Evolutionary conservation across 1,140 invertebrate species (phyloP).

Genomic region (Paralvinella palmiformis): DNA sequence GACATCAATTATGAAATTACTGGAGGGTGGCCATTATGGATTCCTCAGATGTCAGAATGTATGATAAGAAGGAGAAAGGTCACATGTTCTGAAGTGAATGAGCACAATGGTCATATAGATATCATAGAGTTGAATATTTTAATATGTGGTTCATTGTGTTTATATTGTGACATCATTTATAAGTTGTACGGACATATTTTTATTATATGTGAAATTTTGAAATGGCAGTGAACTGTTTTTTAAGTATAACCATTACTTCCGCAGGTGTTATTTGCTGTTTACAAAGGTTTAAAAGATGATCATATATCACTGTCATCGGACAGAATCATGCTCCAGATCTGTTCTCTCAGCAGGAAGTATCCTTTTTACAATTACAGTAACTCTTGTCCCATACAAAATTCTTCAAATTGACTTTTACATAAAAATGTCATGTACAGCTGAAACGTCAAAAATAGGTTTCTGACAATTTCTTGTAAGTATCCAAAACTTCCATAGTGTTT

Average conservation of each 20-base stretch:
- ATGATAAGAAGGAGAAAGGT: too few species aligned
- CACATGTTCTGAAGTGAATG: constrained; percentile 1
- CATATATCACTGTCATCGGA: constrained; percentile 33
- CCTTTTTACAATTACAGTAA: too few species aligned
- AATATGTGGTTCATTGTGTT: too few species aligned
- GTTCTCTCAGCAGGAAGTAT: constrained; percentile 52
- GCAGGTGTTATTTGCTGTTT: constrained; percentile 41
- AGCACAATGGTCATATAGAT: constrained; percentile 23
- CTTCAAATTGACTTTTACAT: too few species aligned
- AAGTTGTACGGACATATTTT: too few species aligned
- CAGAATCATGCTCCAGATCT: constrained; percentile 54
- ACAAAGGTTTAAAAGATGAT: constrained; percentile 33
- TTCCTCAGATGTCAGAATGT: too few species aligned
- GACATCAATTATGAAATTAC: not conserved
- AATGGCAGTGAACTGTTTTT: too few species aligned
- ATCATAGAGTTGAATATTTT: not conserved
- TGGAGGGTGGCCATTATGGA: too few species aligned
- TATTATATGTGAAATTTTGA: too few species aligned
- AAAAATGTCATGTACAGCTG: not conserved
- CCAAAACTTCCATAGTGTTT: not conserved
- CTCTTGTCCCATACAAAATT: too few species aligned
- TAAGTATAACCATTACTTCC: not conserved
- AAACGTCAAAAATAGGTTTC: not conserved
- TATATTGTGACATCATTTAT: too few species aligned
- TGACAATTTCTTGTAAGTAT: not conserved